These are phyloP conservation scores for Myotis findleyi DNA, from an alignment of 2,797 vertebrate species.

Conservation along the genomic window DNA sequence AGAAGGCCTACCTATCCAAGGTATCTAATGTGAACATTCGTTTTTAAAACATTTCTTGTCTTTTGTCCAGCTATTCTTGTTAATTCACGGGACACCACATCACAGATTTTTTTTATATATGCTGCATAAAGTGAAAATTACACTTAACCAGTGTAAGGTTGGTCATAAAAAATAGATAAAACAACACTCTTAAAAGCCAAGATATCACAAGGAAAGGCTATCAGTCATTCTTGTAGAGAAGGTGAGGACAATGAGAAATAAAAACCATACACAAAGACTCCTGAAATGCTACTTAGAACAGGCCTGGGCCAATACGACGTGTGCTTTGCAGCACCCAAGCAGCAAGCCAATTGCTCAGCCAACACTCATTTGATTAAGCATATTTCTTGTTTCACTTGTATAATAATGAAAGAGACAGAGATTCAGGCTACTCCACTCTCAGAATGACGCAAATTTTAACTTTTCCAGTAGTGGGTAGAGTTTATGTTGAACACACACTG, in stretches of 20 bases:
- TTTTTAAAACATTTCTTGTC: constrained; percentile 86
- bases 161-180: constrained; percentile 88
- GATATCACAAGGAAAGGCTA: constrained; percentile 82
- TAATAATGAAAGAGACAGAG: constrained; percentile 65
- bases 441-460: neutral
- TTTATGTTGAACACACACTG: neutral
- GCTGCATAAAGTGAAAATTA: constrained; percentile 87
- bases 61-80: constrained; percentile 83
- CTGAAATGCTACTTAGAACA: constrained; percentile 69
- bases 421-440: neutral
- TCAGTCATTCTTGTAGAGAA: constrained; percentile 84
- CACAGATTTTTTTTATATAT: constrained; percentile 79
- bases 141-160: constrained; percentile 84
- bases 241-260: constrained; percentile 83
- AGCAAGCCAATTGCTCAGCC: constrained; percentile 63
- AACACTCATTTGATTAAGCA: constrained; percentile 58
- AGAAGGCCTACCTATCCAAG: constrained; percentile 83
- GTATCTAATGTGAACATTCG: constrained; percentile 85
- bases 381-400: constrained; percentile 58
- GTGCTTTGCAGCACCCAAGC: constrained; percentile 62
- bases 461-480: neutral
- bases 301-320: constrained; percentile 62
- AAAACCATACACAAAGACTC: constrained; percentile 78
- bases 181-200: constrained; percentile 85
- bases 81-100: constrained; percentile 84